Conservation (phyloP, 1,140 invertebrate genomes). For the Planococcus citri region DNA sequence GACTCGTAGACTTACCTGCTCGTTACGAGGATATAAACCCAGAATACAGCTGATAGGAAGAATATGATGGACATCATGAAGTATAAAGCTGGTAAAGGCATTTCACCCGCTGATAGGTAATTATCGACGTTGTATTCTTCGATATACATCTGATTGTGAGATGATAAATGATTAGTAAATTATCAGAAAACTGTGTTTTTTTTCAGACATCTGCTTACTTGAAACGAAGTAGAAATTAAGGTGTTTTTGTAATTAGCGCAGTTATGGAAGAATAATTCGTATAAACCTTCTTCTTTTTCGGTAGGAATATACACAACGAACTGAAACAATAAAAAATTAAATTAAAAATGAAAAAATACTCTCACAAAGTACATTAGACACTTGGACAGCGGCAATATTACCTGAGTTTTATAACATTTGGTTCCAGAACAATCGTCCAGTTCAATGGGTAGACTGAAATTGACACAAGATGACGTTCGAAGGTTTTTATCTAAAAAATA, state of each 20-base stretch:
- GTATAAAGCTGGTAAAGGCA: constrained; percentile 85
- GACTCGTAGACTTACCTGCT: constrained; percentile 38
- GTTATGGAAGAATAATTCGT: constrained; percentile 91
- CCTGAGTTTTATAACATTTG: neutral
- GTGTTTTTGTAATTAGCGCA: constrained; percentile 59
- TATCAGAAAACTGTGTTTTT: neutral
- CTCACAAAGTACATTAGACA: constrained; percentile 4
- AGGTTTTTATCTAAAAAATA: neutral
- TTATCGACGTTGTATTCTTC: constrained; percentile 68
- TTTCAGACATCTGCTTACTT: neutral
- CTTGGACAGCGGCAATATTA: neutral
- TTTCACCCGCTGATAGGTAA: constrained; percentile 92
- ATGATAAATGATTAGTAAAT: constrained; percentile 25
- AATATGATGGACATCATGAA: constrained; percentile 84
- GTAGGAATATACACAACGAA: constrained; percentile 71
- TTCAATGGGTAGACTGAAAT: neutral
- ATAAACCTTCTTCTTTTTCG: constrained; percentile 75
- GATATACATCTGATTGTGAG: constrained; percentile 65
- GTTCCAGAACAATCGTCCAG: too few species aligned
- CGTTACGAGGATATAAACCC: constrained; percentile 77
- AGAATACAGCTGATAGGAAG: constrained; percentile 76
- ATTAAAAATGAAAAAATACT: neutral
- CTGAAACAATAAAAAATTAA: constrained; percentile 14
- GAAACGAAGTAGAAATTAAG: constrained; percentile 43
- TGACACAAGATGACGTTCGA: neutral